Conservation (phyloP, 1,140 invertebrate genomes). For the Druon quercuslanigerum region DNA sequence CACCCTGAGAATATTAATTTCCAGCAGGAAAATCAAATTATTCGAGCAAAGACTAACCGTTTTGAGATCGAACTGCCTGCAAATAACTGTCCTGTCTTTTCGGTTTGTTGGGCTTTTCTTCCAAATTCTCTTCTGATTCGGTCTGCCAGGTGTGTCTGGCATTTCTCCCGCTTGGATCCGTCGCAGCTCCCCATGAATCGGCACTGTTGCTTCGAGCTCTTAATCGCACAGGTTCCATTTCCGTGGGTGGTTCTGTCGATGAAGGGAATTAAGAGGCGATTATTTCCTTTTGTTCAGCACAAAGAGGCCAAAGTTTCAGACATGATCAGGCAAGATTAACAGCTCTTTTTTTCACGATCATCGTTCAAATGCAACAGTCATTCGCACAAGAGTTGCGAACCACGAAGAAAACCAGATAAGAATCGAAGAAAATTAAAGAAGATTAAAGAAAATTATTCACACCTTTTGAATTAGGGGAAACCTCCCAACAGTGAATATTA, state of each 20-base stretch:
- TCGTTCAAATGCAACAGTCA: slow-evolving; percentile 9
- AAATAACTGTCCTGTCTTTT: slow-evolving; percentile 75
- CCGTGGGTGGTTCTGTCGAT: slow-evolving; percentile 60
- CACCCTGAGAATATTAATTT: too few species aligned
- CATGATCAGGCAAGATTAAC: slow-evolving; percentile 21
- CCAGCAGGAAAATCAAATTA: not conserved
- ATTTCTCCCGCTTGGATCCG: slow-evolving; percentile 55
- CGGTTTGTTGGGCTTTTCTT: slow-evolving; percentile 69
- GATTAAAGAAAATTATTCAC: not conserved
- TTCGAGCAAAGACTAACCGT: slow-evolving; percentile 54
- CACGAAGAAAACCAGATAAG: not conserved
- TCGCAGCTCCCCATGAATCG: slow-evolving; percentile 75
- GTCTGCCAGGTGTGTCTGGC: slow-evolving; percentile 67
- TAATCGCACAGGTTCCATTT: slow-evolving; percentile 77
- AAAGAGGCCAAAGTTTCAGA: not conserved
- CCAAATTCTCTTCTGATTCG: slow-evolving; percentile 53
- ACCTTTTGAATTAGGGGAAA: not conserved
- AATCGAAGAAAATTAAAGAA: not conserved
- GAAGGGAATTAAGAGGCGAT: slow-evolving; percentile 18
- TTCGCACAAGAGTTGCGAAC: not conserved
- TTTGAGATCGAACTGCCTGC: slow-evolving; percentile 69
- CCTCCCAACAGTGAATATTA: too few species aligned
- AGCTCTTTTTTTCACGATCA: not conserved
- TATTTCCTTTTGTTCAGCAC: not conserved
- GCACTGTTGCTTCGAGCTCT: slow-evolving; percentile 79